These are phyloP conservation scores for Nephrocerus scutellatus DNA, from an alignment of 2,888 invertebrate species.

Conservation along the genomic window DNA sequence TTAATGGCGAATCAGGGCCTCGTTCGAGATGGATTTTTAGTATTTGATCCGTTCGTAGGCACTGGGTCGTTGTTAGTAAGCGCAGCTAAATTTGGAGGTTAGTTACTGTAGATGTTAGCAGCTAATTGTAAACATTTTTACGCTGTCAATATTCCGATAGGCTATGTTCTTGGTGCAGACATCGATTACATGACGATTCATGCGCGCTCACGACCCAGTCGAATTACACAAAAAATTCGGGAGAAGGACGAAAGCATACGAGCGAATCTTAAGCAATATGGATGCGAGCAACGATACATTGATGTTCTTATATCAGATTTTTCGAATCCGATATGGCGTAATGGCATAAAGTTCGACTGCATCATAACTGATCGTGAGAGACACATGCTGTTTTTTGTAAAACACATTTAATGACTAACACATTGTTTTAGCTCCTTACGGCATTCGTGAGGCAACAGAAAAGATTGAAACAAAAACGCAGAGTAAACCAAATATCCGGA, in stretches of 20 bases:
- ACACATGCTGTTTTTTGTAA: slow-evolving; percentile 10
- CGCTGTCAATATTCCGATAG: slow-evolving; percentile 8
- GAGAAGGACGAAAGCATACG: slow-evolving; percentile 79
- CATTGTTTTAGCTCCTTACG: slow-evolving; percentile 81
- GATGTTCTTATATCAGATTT: slow-evolving; percentile 91
- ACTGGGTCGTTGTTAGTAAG: slow-evolving; percentile 78
- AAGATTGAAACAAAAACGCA: slow-evolving; percentile 52
- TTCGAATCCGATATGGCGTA: slow-evolving; percentile 72
- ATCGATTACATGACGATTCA: slow-evolving; percentile 94
- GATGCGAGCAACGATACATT: slow-evolving; percentile 64
- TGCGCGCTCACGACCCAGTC: slow-evolving; percentile 71
- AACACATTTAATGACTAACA: background rate
- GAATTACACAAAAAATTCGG: slow-evolving; percentile 70
- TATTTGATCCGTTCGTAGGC: slow-evolving; percentile 85
- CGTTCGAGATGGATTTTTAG: slow-evolving; percentile 62
- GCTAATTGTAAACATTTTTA: background rate
- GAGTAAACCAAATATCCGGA: slow-evolving; percentile 52
- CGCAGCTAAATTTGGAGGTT: slow-evolving; percentile 80
- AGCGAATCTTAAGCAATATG: slow-evolving; percentile 86
- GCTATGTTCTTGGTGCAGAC: slow-evolving; percentile 78
- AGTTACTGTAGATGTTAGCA: no score
- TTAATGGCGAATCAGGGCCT: slow-evolving; percentile 94
- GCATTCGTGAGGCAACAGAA: slow-evolving; percentile 89
- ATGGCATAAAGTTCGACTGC: slow-evolving; percentile 69
- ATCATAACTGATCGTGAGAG: slow-evolving; percentile 94